Percentiles rank a stretch among this genome's conserved stretches.
Conservation (phyloP, 2,797 vertebrate species). For the Cossypha polioptera region DNA sequence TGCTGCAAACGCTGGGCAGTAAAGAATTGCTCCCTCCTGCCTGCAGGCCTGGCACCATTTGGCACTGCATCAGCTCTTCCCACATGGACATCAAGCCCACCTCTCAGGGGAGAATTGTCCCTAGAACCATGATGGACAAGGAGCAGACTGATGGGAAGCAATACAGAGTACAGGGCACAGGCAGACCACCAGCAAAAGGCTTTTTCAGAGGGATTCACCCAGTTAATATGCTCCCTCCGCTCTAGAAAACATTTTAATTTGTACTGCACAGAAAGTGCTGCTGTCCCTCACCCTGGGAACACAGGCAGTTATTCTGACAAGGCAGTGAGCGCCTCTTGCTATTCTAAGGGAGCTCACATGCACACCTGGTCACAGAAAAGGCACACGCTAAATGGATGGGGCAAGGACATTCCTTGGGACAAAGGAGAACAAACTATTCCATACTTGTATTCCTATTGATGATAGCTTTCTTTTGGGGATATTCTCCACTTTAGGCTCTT, state of each 20-base stretch:
- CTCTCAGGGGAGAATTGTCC: not conserved
- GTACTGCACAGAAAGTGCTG: not conserved
- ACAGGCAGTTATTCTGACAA: not conserved
- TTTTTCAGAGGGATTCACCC: not conserved
- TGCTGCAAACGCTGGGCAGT: not conserved
- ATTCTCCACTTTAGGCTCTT: constrained; percentile 82
- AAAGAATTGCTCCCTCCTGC: not conserved
- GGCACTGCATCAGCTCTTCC: not conserved
- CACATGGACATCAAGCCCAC: not conserved
- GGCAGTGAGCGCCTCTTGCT: not conserved
- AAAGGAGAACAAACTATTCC: constrained; percentile 66
- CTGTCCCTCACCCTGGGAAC: not conserved
- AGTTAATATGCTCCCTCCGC: not conserved
- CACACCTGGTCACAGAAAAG: constrained; percentile 62
- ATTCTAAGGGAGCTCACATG: constrained; percentile 7
- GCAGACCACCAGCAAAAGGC: not conserved
- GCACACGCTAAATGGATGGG: not conserved
- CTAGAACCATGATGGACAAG: not conserved
- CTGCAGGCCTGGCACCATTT: not conserved
- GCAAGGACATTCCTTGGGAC: constrained; percentile 30
- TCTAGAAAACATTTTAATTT: not conserved
- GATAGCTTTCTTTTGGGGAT: constrained; percentile 93
- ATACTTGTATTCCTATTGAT: constrained; percentile 98
- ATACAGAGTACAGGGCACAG: not conserved
- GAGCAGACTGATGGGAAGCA: not conserved